Evolutionary conservation across 2,888 invertebrate species (phyloP).

Genomic region (Drosophila borborema): DNA sequence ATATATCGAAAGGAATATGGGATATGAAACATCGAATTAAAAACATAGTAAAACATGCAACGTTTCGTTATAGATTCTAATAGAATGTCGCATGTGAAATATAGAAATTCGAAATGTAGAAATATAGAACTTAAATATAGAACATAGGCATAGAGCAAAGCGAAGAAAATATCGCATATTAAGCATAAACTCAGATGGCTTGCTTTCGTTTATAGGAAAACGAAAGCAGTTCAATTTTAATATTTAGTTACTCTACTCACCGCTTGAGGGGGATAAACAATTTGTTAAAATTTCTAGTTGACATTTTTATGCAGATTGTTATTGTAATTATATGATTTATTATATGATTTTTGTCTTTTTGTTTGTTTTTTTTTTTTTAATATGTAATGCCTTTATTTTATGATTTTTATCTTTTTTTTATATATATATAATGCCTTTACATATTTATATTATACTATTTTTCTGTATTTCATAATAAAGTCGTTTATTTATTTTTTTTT

Average conservation of each 20-base stretch:
- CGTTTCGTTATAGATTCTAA: neutral
- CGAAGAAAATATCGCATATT: neutral
- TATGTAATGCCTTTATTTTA: too few species aligned
- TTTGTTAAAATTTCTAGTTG: neutral
- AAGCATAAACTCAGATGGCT: neutral
- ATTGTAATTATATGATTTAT: too few species aligned
- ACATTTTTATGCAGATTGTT: too few species aligned
- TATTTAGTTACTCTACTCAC: constrained; percentile 19
- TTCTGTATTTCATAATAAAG: too few species aligned
- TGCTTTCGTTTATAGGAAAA: neutral
- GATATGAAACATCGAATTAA: neutral
- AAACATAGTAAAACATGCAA: neutral
- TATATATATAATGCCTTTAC: too few species aligned
- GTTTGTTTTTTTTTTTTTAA: too few species aligned
- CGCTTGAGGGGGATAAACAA: constrained; percentile 2
- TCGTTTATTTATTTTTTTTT: neutral
- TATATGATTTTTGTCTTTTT: too few species aligned
- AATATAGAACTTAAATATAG: constrained; percentile 10
- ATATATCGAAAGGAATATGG: neutral
- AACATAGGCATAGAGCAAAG: neutral
- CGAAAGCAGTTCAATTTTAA: neutral
- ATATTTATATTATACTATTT: neutral
- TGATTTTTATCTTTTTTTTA: too few species aligned
- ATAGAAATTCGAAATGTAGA: neutral
- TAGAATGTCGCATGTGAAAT: neutral